These are phyloP conservation scores for Gallinago media DNA, from an alignment of 2,113 vertebrate species.

Conservation along the genomic window DNA sequence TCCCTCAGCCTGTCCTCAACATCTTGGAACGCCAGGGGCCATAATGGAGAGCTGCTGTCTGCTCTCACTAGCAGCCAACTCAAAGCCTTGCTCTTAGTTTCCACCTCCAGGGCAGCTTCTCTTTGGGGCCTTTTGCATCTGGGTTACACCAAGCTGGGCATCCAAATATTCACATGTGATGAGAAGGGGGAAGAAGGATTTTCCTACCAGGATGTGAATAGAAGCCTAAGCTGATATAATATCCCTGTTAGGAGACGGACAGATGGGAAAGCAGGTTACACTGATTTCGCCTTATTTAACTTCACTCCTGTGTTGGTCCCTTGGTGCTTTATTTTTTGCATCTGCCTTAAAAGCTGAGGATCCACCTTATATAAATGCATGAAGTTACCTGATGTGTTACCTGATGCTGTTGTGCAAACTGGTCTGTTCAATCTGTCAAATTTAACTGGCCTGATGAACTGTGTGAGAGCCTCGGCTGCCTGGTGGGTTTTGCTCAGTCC, in stretches of 20 bases:
- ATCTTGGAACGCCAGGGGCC: background rate
- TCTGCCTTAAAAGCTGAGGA: background rate
- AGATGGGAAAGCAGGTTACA: background rate
- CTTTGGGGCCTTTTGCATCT: background rate
- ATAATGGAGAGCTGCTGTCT: background rate
- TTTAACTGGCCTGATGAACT: background rate
- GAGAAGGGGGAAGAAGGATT: background rate
- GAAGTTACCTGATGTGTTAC: background rate
- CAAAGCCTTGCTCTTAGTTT: background rate
- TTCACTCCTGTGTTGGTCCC: background rate
- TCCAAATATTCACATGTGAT: background rate
- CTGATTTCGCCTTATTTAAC: background rate
- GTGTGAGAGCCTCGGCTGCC: background rate
- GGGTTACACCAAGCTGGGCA: background rate
- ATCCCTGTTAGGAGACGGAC: background rate
- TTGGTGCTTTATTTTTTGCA: background rate
- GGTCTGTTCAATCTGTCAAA: background rate
- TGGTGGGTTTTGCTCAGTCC: background rate
- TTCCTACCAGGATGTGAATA: background rate
- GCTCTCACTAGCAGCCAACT: background rate
- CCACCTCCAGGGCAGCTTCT: background rate
- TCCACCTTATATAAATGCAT: background rate
- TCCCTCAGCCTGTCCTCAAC: no score
- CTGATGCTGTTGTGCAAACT: background rate
- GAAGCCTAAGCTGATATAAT: background rate